These are phyloP conservation scores for Rhabditoides inermis DNA, from an alignment of 2,888 invertebrate species.

Conservation along the genomic window DNA sequence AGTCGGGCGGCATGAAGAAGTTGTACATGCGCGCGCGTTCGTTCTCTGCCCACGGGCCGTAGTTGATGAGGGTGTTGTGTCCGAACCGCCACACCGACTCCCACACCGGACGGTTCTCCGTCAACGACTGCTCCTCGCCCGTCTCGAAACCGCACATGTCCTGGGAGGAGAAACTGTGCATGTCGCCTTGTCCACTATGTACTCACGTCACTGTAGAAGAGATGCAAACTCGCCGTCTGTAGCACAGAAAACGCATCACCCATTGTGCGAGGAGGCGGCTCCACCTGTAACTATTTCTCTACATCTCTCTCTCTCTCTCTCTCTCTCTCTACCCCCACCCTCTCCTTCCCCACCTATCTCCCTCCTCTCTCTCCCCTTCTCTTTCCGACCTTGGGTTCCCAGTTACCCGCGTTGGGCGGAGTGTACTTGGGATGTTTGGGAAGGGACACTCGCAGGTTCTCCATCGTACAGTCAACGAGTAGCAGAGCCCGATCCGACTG, in stretches of 20 bases:
- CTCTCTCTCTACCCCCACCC: too few species aligned
- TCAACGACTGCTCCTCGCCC: conserved; percentile 18
- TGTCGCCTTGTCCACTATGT: not conserved
- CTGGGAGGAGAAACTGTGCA: not conserved
- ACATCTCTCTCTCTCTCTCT: too few species aligned
- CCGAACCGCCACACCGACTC: conserved; percentile 62
- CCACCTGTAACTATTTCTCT: too few species aligned
- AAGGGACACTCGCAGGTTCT: conserved; percentile 83
- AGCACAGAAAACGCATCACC: conserved; percentile 86
- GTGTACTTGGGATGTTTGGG: conserved; percentile 90
- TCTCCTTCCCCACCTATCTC: too few species aligned
- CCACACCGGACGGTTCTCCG: conserved; percentile 40
- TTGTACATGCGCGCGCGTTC: conserved; percentile 88
- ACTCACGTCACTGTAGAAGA: conserved; percentile 82
- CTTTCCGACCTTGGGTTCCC: too few species aligned
- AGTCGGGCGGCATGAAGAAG: conserved; percentile 77
- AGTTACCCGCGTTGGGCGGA: not conserved
- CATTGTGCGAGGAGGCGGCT: conserved; percentile 81
- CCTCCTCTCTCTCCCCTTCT: too few species aligned
- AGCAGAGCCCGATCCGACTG: conserved; percentile 56
- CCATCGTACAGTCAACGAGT: conserved; percentile 59
- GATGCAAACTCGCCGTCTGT: conserved; percentile 84
- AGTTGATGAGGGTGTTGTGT: conserved; percentile 89
- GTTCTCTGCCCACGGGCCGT: conserved; percentile 96
- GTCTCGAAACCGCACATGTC: conserved; percentile 15